Evolutionary conservation across 2,797 vertebrate species (phyloP).

Genomic region (Calcarius lapponicus): DNA sequence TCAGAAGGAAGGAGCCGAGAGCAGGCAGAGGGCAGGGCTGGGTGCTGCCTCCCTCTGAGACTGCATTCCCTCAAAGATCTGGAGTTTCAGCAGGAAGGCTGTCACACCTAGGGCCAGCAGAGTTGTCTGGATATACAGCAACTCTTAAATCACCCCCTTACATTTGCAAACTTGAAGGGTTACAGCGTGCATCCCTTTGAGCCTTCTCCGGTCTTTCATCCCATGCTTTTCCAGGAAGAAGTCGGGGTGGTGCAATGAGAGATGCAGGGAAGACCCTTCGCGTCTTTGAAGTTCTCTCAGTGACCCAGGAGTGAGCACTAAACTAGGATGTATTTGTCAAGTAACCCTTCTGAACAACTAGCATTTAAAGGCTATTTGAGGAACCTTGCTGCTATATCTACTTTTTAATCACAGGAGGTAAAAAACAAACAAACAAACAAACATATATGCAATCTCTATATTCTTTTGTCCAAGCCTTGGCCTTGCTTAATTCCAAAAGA

Average conservation of each 20-base stretch:
- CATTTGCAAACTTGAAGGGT: background rate
- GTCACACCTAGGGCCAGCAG: background rate
- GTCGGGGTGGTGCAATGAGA: background rate
- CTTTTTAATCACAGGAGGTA: background rate
- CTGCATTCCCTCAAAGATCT: background rate
- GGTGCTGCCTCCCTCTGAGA: background rate
- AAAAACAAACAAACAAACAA: background rate
- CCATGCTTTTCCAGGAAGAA: background rate
- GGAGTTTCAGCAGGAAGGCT: background rate
- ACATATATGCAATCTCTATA: accelerated
- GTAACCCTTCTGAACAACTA: background rate
- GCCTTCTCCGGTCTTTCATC: background rate
- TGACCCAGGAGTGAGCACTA: background rate
- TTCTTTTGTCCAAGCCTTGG: background rate
- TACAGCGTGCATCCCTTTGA: background rate
- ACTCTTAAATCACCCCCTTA: background rate
- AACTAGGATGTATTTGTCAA: background rate
- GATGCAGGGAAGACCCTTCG: background rate
- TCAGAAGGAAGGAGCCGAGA: background rate
- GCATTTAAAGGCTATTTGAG: background rate
- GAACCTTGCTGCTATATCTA: background rate
- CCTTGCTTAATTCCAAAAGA: background rate
- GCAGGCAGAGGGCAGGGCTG: background rate
- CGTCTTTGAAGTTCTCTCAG: background rate
- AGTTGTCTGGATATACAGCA: background rate